Evolutionary conservation across 2,888 invertebrate genomes (phyloP), one percentile per base, ranked within the genome.

Genomic region (Oscheius sp.): DNA sequence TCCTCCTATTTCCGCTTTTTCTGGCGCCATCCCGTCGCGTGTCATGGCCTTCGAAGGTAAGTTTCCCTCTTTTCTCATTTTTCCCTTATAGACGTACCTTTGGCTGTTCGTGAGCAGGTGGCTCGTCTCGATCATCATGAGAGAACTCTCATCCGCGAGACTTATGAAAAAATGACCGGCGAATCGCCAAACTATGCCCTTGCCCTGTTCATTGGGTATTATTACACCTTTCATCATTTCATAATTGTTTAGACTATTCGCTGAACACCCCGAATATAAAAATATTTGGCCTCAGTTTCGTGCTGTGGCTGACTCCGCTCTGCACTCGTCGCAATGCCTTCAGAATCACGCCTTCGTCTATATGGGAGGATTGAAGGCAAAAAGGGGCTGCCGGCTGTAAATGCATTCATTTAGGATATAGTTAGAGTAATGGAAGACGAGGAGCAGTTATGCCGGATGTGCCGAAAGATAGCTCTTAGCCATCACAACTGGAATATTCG

Each of bases 261-360:
- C 83, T 61, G 84, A 85, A 69, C 79, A 76, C 63, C 85, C 85
- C 1, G 79, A 83, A 41, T 85, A 85, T 75, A 85, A 85, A 68
- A 78, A 82, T 73, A 82, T 85, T 23, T 85, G 85, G 85, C 83
- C 84, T 0, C 83, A 84, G 68, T 85, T 85, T 66, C 82, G 82
- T 21, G 77, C 68, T 21, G 76, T 84, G 12, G 81, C 82, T 23
- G 85, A 85, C 73, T 78, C 78, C 13, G 78, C 85, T 1, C 72
- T 85, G 9, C 74, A 84, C 9, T 79, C 76, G 43, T 85, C 85
- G 9, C 78, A 83, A 49, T 75, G 77, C 43, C 74, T 85, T 12
- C 77, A 78, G 49, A 82, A 76, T 58, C 85, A 85, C 70, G 81
- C 77, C 59, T 76, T 71, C 25, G 83, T 85, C 18, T 85, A 84